Conservation (phyloP, 2,797 vertebrate species). For the Selene dorsalis region DNA sequence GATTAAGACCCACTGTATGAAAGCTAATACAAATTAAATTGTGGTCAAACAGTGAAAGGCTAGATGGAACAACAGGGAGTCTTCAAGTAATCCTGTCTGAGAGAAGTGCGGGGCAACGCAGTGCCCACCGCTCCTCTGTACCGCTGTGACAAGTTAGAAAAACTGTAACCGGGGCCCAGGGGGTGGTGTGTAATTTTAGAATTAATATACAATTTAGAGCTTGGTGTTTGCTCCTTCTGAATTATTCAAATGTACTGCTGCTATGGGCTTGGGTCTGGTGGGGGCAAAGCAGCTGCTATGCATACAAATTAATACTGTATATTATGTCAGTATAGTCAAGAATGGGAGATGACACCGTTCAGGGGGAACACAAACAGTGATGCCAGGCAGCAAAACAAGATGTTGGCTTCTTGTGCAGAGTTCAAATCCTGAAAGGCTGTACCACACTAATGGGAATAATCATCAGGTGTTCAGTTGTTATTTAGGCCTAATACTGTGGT, state of each 20-base stretch:
- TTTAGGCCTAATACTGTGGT: conserved; percentile 26
- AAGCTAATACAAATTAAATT: conserved; percentile 67
- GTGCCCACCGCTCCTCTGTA: conserved; percentile 44
- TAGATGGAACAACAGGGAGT: conserved; percentile 61
- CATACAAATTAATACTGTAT: conserved; percentile 74
- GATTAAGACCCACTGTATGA: conserved; percentile 65
- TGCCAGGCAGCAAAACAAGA: conserved; percentile 65
- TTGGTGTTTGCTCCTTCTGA: conserved; percentile 75
- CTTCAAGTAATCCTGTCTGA: conserved; percentile 60
- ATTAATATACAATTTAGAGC: conserved; percentile 85
- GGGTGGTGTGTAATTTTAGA: conserved; percentile 78
- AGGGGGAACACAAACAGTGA: conserved; percentile 66
- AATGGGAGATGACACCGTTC: conserved; percentile 64
- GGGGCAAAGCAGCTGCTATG: conserved; percentile 53
- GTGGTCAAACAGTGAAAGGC: conserved; percentile 47
- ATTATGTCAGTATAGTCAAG: conserved; percentile 67
- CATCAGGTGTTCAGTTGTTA: conserved; percentile 8
- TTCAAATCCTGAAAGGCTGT: conserved; percentile 47
- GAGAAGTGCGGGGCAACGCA: conserved; percentile 43
- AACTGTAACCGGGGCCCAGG: conserved; percentile 70
- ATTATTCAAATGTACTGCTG: conserved; percentile 79
- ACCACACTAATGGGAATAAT: conserved; percentile 31
- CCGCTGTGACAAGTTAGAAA: conserved; percentile 77
- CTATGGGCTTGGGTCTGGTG: conserved; percentile 59
- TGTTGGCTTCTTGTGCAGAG: conserved; percentile 58